Evolutionary conservation across 2,888 invertebrate genomes (phyloP).

Genomic region (Enchytraeus crypticus): DNA sequence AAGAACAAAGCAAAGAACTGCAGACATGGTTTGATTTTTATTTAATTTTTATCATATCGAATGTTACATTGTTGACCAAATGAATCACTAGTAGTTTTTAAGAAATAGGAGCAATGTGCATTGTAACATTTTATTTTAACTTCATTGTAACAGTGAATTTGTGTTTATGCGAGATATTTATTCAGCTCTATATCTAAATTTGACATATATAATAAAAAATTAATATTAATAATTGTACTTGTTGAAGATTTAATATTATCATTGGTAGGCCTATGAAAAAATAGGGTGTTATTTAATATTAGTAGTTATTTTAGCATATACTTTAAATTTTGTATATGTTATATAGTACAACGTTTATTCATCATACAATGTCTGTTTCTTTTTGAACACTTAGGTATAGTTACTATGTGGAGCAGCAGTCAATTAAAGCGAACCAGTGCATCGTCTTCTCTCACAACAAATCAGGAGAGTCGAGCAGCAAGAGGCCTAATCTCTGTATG

Average conservation of each 20-base stretch:
- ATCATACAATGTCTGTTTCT: conserved; percentile 2
- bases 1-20: conserved; percentile 54
- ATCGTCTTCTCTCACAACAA: conserved; percentile 54
- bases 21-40: conserved; percentile 53
- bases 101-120: too few species aligned
- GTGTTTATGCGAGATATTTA: too few species aligned
- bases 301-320: neutral
- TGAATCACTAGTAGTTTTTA: too few species aligned
- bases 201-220: neutral
- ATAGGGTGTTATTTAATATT: neutral
- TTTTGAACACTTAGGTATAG: conserved; percentile 45
- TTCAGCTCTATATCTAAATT: neutral
- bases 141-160: too few species aligned
- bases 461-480: neutral
- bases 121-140: too few species aligned
- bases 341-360: neutral
- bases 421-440: conserved; percentile 60
- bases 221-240: neutral
- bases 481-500: neutral
- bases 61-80: too few species aligned
- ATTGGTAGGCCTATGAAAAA: too few species aligned
- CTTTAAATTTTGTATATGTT: neutral
- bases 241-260: neutral
- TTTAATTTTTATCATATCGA: neutral
- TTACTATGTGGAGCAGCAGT: conserved; percentile 62